These are phyloP conservation scores for Acutogordius australiensis DNA, from an alignment of 2,888 invertebrate genomes.

Conservation along the genomic window DNA sequence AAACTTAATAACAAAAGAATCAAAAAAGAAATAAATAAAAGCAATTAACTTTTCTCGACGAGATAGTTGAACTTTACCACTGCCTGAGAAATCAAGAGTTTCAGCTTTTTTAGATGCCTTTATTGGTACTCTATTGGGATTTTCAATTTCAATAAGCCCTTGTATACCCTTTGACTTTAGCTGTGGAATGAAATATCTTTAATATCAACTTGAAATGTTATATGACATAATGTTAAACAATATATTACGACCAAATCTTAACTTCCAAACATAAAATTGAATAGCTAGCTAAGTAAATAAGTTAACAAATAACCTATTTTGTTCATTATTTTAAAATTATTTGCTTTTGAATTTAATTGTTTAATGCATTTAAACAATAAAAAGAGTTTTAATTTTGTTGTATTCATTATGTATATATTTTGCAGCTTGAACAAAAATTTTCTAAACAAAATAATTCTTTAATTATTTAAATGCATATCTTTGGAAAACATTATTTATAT, in stretches of 20 bases:
- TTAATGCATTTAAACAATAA: too few species aligned
- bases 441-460: background rate
- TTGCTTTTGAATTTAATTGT: too few species aligned
- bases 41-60: background rate
- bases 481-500: background rate
- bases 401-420: too few species aligned
- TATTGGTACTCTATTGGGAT: background rate
- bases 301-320: too few species aligned
- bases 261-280: too few species aligned
- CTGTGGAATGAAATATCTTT: background rate
- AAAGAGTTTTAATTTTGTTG: too few species aligned
- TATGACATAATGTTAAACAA: too few species aligned
- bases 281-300: too few species aligned
- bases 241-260: too few species aligned
- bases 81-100: background rate
- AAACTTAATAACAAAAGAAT: background rate
- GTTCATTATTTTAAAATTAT: too few species aligned
- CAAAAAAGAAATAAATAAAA: background rate
- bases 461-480: background rate
- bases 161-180: background rate
- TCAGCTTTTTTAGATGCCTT: background rate
- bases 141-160: constrained; percentile 7
- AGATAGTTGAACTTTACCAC: background rate
- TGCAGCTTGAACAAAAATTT: too few species aligned
- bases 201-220: background rate